Percentiles rank a stretch among this genome's conserved stretches.
phyloP scores from a whole-genome alignment of 2,797 vertebrate species.

The Cyprinella venusta region DNA sequence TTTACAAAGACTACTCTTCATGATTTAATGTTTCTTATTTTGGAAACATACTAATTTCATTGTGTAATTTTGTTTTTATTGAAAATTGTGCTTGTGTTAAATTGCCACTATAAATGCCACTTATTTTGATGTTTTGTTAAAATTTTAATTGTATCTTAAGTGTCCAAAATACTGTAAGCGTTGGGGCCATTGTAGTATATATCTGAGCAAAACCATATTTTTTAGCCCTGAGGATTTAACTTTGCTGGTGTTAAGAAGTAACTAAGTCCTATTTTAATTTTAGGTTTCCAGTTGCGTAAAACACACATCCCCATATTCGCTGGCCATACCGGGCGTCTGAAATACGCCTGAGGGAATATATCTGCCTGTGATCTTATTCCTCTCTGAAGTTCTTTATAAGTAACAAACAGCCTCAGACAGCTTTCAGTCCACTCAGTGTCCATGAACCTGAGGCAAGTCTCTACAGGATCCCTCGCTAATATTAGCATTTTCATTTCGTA shows the following conservation, averaged over 20 bases:
- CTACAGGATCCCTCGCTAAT: not conserved
- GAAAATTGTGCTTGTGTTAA: no score
- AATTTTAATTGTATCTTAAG: no score
- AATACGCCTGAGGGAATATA: not conserved
- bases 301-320: not conserved
- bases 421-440: conserved; percentile 14
- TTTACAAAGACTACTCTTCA: no score
- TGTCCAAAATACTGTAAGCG: no score
- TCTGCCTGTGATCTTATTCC: conserved; percentile 21
- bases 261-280: not conserved
- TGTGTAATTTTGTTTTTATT: no score
- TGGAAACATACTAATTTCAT: no score
- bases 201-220: no score
- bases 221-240: no score
- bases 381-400: conserved; percentile 22
- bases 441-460: conserved; percentile 9
- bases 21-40: no score
- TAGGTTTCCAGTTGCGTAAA: not conserved
- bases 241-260: not conserved
- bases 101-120: no score
- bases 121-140: no score
- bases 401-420: conserved; percentile 28
- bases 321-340: not conserved
- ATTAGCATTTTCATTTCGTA: conserved; percentile 34
- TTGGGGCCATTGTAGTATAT: no score